phyloP scores from a whole-genome alignment of 1,140 invertebrate genomes.

The Campoletis sonorensis region DNA sequence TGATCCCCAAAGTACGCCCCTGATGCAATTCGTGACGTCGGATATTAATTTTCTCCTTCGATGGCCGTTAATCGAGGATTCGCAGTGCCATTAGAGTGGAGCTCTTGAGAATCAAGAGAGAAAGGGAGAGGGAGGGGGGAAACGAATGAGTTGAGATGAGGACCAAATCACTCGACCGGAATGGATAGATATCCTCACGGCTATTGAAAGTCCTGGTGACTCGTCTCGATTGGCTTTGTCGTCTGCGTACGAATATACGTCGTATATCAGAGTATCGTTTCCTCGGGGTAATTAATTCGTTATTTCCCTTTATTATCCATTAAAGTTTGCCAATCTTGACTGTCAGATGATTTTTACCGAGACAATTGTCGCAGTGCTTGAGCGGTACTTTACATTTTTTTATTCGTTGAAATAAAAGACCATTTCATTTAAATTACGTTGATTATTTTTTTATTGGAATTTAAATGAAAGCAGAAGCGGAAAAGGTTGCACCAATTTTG shows the following conservation, averaged over 20 bases:
- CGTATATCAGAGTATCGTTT: neutral
- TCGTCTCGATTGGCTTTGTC: slow-evolving; percentile 24
- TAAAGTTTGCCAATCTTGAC: slow-evolving; percentile 4
- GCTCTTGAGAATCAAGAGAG: slow-evolving; percentile 39
- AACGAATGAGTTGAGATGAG: neutral
- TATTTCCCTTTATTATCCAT: slow-evolving; percentile 32
- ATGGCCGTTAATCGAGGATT: slow-evolving; percentile 51
- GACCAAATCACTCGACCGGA: slow-evolving; percentile 41
- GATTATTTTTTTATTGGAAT: no score
- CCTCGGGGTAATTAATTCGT: slow-evolving; percentile 22
- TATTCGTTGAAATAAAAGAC: neutral
- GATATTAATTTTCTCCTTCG: slow-evolving; percentile 54
- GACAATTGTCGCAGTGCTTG: neutral
- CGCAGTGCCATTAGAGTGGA: slow-evolving; percentile 24
- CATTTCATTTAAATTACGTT: neutral
- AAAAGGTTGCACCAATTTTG: no score
- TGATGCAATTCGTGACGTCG: slow-evolving; percentile 49
- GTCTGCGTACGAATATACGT: neutral
- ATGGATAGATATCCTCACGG: slow-evolving; percentile 41
- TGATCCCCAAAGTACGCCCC: slow-evolving; percentile 44
- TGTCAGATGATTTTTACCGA: neutral
- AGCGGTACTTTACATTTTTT: no score
- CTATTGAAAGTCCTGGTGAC: slow-evolving; percentile 12
- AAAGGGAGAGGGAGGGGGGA: neutral
- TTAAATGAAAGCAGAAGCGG: no score